Base-by-base conservation (phyloP, 2,888 invertebrate species). In the Drosophila rubida region DNA sequence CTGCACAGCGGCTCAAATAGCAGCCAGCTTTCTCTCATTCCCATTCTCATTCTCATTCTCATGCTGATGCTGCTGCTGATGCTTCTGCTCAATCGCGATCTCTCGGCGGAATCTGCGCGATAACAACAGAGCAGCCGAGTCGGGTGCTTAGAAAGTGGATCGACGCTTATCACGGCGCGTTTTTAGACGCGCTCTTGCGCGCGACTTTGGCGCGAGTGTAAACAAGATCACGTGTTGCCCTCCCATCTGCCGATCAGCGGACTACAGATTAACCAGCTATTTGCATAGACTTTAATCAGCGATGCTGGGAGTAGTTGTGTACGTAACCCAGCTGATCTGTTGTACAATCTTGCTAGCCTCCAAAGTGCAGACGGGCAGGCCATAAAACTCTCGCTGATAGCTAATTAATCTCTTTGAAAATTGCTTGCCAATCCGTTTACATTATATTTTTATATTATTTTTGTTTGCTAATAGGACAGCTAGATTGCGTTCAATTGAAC, bases 211-310 rank as follows among this genome's bases (percentile, higher is more conserved):
- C 58, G 44, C 59, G 62, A 60, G 58, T 63, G 70, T 74, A 74
- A 72, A 72, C 65, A 78, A 32, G 48, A 83, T 83, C 80, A 80
- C 80, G 84, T 80, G 80, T 83, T 72, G 50, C 22, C 14, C 39
- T n/a, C 48, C 45, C 7, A 39, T 35, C 41, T 39, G 23, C 11
- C 57, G 71, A 45, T 44, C 41, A 22, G 19, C n/a, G 30, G 32
- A 30, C 2, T 32, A 25, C 9, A 11, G 30, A 30, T 30, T 37
- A 23, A n/a, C 19, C 13, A 14, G 6, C 2, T 58, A 46, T 37
- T 27, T 8, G 9, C 7, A 27, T 14, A 11, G 2, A 11, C 14
- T 8, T 16, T 46, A 46, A 46, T 46, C 45, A 27, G 27, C n/a
- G 6, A 11, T 3, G 9, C 5, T 41, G 3, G 1, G 1, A 9